A percentile compares a stretch with the other conserved stretches of the same genome.
These are phyloP conservation scores for Drosophila pandora DNA, from an alignment of 1,140 invertebrate genomes.

Conservation along the genomic window DNA sequence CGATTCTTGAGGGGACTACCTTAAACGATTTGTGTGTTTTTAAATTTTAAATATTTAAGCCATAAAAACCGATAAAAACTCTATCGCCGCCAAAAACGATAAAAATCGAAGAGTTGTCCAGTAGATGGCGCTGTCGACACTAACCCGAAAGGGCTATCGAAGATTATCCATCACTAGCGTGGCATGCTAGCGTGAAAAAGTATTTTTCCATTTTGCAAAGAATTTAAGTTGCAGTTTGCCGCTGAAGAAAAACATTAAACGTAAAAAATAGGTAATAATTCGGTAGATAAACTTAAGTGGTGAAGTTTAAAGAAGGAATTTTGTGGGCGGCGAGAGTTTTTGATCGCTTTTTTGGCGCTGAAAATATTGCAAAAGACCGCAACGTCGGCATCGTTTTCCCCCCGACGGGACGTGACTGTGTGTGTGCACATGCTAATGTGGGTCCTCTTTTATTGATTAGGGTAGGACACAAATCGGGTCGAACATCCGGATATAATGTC, in stretches of 20 bases:
- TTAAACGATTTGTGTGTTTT: too few relatives aligned
- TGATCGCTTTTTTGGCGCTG: background rate
- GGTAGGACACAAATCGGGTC: conserved; percentile 5
- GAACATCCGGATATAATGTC: conserved; percentile 63
- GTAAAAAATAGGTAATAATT: conserved; percentile 42
- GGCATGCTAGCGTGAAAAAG: conserved; percentile 53
- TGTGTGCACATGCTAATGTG: conserved; percentile 10
- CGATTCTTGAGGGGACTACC: too few relatives aligned
- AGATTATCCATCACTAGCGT: background rate
- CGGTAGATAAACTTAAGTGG: background rate
- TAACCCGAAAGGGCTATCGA: background rate
- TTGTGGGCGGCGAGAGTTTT: background rate
- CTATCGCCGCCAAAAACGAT: too few relatives aligned
- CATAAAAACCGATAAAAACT: too few relatives aligned
- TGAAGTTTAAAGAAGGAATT: background rate
- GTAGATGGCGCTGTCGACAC: background rate
- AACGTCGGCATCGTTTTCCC: conserved; percentile 39
- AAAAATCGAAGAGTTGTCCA: background rate
- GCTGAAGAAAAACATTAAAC: conserved; percentile 38
- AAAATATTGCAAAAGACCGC: conserved; percentile 48
- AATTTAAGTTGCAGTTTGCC: conserved; percentile 55
- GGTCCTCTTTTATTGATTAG: conserved; percentile 45
- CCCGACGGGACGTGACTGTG: conserved; percentile 37
- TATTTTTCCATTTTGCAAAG: conserved; percentile 59
- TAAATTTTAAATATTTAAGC: too few relatives aligned